phyloP scores from a whole-genome alignment of 2,113 vertebrate species.

The Hippocampus guttulatus region DNA sequence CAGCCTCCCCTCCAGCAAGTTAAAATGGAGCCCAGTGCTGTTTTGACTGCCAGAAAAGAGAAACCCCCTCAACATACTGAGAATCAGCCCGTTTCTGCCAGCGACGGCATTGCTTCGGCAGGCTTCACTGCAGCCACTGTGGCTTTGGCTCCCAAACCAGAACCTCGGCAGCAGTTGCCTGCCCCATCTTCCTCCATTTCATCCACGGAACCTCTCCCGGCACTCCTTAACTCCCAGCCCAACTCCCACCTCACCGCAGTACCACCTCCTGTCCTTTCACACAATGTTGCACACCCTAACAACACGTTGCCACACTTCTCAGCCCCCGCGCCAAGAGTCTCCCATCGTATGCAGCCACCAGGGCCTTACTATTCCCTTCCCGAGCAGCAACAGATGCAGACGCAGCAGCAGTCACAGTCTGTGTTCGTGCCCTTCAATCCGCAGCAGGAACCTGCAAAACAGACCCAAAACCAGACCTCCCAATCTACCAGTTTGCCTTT shows the following conservation, averaged over 20 bases:
- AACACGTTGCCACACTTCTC: conserved; percentile 91
- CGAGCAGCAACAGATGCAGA: conserved; percentile 71
- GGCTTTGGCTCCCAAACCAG: conserved; percentile 67
- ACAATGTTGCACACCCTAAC: conserved; percentile 71
- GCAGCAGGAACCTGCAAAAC: conserved; percentile 69
- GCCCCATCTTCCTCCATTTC: conserved; percentile 73
- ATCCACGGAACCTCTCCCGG: conserved; percentile 55
- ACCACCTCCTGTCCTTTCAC: conserved; percentile 73
- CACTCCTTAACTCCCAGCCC: conserved; percentile 75
- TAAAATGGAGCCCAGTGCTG: conserved; percentile 78
- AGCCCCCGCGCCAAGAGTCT: conserved; percentile 80
- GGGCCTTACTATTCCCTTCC: conserved; percentile 88
- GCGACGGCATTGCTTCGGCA: conserved; percentile 58
- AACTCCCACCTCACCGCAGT: conserved; percentile 73
- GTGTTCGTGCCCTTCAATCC: conserved; percentile 84
- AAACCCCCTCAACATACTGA: conserved; percentile 63
- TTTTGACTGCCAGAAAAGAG: conserved; percentile 77
- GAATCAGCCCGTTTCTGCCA: conserved; percentile 44
- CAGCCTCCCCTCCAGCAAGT: conserved; percentile 42
- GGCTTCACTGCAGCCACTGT: conserved; percentile 65
- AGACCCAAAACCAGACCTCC: conserved; percentile 68
- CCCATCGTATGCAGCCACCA: conserved; percentile 86
- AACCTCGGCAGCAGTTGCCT: conserved; percentile 75
- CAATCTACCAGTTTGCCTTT: conserved; percentile 76
- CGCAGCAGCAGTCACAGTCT: conserved; percentile 77